Conservation (phyloP, 2,888 invertebrate species). For the Oscheius sp. region DNA sequence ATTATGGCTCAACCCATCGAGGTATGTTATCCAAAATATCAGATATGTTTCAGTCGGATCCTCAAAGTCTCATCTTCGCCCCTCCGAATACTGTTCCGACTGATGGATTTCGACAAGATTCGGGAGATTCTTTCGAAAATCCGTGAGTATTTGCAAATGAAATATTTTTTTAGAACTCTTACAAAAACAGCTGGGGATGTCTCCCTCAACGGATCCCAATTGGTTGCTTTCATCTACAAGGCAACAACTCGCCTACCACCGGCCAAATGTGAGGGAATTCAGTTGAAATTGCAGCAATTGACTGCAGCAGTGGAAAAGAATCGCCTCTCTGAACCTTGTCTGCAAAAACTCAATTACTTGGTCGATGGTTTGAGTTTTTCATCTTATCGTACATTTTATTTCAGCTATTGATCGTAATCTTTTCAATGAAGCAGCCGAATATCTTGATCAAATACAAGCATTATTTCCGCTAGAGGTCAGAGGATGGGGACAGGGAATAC, state of each 20-base stretch:
- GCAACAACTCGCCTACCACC: slow-evolving; percentile 48
- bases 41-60: slow-evolving; percentile 1
- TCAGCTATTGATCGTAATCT: slow-evolving; percentile 58
- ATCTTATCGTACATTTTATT: slow-evolving; percentile 16
- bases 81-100: slow-evolving; percentile 54
- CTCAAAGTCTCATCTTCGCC: slow-evolving; percentile 40
- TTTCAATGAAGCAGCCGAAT: slow-evolving; percentile 54
- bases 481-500: slow-evolving; percentile 37
- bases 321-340: slow-evolving; percentile 45
- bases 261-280: slow-evolving; percentile 60
- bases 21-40: background rate
- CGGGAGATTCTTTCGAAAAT: too few species aligned
- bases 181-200: slow-evolving; percentile 61
- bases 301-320: slow-evolving; percentile 38
- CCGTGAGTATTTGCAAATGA: too few species aligned
- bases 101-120: too few species aligned
- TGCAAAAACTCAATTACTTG: slow-evolving; percentile 62
- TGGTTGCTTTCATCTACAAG: slow-evolving; percentile 57
- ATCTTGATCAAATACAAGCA: slow-evolving; percentile 49
- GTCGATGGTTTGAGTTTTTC: slow-evolving; percentile 55
- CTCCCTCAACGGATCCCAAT: slow-evolving; percentile 52
- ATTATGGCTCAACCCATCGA: background rate
- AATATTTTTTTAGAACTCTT: too few species aligned
- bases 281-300: slow-evolving; percentile 49
- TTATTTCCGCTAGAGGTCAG: slow-evolving; percentile 38